Percentiles rank a stretch among this genome's conserved stretches.
Evolutionary conservation across 2,888 invertebrate genomes (phyloP).

Genomic region (Polylopha cassiicola): DNA sequence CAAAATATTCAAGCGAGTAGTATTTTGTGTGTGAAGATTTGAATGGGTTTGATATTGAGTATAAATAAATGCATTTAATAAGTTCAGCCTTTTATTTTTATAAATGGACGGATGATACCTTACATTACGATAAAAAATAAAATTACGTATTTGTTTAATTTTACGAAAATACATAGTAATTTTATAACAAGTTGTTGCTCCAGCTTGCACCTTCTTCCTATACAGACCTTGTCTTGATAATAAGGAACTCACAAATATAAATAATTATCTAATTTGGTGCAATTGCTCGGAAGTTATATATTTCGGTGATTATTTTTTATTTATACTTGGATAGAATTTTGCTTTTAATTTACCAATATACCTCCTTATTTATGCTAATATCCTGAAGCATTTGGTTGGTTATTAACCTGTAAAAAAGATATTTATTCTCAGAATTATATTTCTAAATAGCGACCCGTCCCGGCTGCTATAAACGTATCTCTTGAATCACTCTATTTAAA

Average conservation of each 20-base stretch:
- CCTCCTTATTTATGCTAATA: conserved; percentile 80
- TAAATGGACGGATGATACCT: conserved; percentile 5
- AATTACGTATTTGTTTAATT: too few relatives aligned
- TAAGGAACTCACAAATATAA: too few relatives aligned
- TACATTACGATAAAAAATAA: too few relatives aligned
- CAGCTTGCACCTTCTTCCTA: too few relatives aligned
- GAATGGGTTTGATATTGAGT: conserved; percentile 16
- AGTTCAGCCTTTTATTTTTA: conserved; percentile 8
- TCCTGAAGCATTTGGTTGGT: conserved; percentile 81
- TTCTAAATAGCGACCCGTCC: too few relatives aligned
- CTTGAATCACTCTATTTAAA: too few relatives aligned
- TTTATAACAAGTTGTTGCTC: too few relatives aligned
- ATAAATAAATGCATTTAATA: conserved; percentile 21
- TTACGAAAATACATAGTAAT: background rate
- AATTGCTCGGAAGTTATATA: too few relatives aligned
- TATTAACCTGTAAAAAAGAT: conserved; percentile 68
- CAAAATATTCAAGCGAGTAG: conserved; percentile 10
- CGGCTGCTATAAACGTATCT: too few relatives aligned
- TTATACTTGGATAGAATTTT: conserved; percentile 1
- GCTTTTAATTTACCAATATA: conserved; percentile 78
- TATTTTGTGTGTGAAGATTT: conserved; percentile 14
- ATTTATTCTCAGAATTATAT: background rate
- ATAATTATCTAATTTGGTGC: too few relatives aligned
- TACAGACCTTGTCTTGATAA: too few relatives aligned
- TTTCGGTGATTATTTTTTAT: too few relatives aligned